Evolutionary conservation across 2,797 vertebrate genomes (phyloP).

Genomic region (Leptatherina wallacei): DNA sequence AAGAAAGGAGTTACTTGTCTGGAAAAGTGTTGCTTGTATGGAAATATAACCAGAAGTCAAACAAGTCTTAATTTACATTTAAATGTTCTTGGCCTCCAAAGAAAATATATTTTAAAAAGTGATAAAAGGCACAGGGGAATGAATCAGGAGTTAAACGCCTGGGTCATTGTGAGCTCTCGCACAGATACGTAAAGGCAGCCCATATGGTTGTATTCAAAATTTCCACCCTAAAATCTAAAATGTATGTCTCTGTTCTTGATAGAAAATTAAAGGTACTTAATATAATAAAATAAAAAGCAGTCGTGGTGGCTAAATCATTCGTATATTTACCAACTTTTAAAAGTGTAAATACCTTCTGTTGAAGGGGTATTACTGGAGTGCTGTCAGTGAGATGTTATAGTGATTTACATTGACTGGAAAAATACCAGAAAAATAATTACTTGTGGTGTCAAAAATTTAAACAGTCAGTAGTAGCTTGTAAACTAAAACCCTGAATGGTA

Average conservation of each 20-base stretch:
- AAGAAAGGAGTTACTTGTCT: conserved; percentile 18
- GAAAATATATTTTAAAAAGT: conserved; percentile 30
- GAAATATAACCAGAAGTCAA: conserved; percentile 34
- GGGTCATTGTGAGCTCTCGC: background rate
- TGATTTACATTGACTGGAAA: conserved; percentile 2
- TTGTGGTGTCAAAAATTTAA: conserved; percentile 35
- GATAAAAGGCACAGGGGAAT: conserved; percentile 71
- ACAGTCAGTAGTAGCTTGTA: conserved; percentile 27
- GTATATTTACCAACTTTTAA: conserved; percentile 23
- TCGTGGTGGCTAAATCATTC: conserved; percentile 19
- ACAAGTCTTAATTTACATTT: conserved; percentile 9
- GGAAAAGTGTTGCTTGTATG: conserved; percentile 24
- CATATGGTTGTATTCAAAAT: conserved; percentile 32
- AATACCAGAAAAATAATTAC: conserved; percentile 9
- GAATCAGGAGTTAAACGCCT: conserved; percentile 25
- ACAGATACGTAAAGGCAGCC: conserved; percentile 15
- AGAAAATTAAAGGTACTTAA: conserved; percentile 29
- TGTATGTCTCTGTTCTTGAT: conserved; percentile 6
- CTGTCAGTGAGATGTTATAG: conserved; percentile 2
- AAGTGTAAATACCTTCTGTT: conserved; percentile 5
- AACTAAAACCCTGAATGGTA: conserved; percentile 28
- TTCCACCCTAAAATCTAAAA: background rate
- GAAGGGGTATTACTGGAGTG: background rate
- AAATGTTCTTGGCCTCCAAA: conserved; percentile 46
- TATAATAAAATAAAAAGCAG: conserved; percentile 8